Evolutionary conservation across 1,140 invertebrate species (phyloP).

Genomic region (Ooceraea biroi): DNA sequence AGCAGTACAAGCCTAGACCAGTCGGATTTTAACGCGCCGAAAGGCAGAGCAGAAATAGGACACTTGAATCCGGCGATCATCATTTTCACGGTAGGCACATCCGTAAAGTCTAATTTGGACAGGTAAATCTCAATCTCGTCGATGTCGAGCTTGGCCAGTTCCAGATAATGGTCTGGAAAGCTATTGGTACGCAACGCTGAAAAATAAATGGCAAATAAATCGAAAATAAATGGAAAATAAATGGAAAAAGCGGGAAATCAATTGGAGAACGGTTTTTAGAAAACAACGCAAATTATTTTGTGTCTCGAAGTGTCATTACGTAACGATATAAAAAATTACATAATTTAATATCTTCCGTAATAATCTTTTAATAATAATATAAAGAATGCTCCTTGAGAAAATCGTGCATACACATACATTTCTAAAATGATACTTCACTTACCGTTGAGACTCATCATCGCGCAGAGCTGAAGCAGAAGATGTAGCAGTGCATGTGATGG

Average conservation of each 20-base stretch:
- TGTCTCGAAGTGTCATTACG: too few relatives aligned
- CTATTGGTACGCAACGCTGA: slow-evolving; percentile 13
- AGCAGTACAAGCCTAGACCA: slow-evolving; percentile 74
- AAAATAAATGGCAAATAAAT: slow-evolving; percentile 2
- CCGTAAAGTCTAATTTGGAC: slow-evolving; percentile 40
- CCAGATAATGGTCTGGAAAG: slow-evolving; percentile 38
- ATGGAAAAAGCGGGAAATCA: not conserved
- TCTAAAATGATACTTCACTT: slow-evolving; percentile 17
- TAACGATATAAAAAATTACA: too few relatives aligned
- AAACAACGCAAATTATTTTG: too few relatives aligned
- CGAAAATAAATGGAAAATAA: not conserved
- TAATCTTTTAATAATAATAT: slow-evolving; percentile 18
- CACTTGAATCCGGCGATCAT: slow-evolving; percentile 58
- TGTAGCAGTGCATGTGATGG: not conserved
- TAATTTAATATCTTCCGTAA: too few relatives aligned
- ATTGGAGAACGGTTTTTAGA: not conserved
- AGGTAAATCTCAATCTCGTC: slow-evolving; percentile 61
- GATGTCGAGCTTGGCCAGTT: slow-evolving; percentile 35
- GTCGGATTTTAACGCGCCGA: slow-evolving; percentile 72
- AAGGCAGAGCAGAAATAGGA: slow-evolving; percentile 57
- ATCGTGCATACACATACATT: not conserved
- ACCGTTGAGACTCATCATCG: slow-evolving; percentile 32
- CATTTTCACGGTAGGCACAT: slow-evolving; percentile 53
- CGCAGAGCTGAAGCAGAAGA: not conserved
- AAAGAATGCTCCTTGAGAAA: too few relatives aligned